Conservation (phyloP, 2,113 vertebrate genomes). For the Hyperoodon ampullatus region DNA sequence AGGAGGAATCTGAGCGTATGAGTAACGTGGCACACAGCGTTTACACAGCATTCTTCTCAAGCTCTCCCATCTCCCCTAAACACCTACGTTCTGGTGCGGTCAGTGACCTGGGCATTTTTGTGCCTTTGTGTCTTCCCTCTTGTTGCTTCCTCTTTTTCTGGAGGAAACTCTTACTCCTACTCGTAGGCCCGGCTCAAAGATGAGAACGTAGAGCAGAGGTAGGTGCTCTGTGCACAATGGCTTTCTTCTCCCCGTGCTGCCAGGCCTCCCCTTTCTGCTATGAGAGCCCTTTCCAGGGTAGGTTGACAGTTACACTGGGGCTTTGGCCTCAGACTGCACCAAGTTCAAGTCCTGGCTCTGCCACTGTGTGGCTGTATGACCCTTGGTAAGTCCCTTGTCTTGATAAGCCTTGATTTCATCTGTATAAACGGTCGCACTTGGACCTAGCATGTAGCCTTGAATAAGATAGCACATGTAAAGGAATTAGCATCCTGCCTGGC, state of each 20-base stretch:
- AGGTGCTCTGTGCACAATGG: too few relatives aligned
- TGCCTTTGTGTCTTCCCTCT: not conserved
- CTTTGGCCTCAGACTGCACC: not conserved
- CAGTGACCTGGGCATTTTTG: too few relatives aligned
- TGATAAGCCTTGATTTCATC: not conserved
- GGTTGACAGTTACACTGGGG: too few relatives aligned
- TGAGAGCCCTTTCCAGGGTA: not conserved
- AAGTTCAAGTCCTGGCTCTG: not conserved
- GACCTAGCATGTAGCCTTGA: not conserved
- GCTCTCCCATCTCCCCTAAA: accelerated
- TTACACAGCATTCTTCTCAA: not conserved
- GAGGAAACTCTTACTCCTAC: not conserved
- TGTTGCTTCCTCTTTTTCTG: not conserved
- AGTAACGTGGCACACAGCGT: not conserved
- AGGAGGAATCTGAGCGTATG: not conserved
- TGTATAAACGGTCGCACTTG: not conserved
- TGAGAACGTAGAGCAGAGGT: not conserved
- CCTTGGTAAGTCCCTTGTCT: not conserved
- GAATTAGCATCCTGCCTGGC: not conserved
- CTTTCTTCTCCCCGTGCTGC: not conserved
- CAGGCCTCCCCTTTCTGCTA: not conserved
- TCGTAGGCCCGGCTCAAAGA: not conserved
- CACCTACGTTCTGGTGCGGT: not conserved
- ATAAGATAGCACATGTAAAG: not conserved
- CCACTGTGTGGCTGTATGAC: not conserved